Evolutionary conservation across 2,797 vertebrate genomes (phyloP).

Genomic region (Pangasius sanitwongsei): DNA sequence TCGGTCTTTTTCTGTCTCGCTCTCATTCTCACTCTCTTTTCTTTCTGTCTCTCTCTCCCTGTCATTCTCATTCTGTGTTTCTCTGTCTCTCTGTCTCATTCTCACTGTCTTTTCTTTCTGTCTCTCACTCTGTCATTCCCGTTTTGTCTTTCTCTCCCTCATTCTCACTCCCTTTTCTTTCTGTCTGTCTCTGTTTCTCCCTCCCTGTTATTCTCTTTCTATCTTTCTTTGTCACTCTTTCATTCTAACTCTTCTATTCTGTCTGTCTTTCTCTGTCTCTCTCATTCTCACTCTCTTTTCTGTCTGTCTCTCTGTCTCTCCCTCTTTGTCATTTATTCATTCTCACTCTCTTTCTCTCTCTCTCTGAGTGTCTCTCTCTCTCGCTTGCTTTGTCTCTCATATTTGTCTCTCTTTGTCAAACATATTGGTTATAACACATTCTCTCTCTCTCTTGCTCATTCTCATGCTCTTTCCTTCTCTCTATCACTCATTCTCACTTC

Average conservation of each 20-base stretch:
- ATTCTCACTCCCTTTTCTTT: background rate
- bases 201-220: background rate
- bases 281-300: background rate
- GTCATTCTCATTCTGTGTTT: background rate
- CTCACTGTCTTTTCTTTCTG: background rate
- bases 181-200: background rate
- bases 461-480: no score
- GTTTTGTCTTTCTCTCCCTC: background rate
- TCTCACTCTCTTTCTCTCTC: background rate
- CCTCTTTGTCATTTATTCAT: no score
- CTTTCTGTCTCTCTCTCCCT: background rate
- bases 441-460: background rate
- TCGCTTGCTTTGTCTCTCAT: background rate
- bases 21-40: background rate
- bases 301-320: background rate
- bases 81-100: background rate
- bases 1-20: background rate
- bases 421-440: no score
- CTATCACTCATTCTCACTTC: no score
- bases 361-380: background rate
- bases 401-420: background rate
- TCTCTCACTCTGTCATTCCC: background rate
- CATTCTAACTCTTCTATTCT: background rate
- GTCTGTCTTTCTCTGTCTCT: background rate
- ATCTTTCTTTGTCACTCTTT: background rate